Conservation (phyloP, 2,797 vertebrate genomes). For the Hapalemur alaotrensis region DNA sequence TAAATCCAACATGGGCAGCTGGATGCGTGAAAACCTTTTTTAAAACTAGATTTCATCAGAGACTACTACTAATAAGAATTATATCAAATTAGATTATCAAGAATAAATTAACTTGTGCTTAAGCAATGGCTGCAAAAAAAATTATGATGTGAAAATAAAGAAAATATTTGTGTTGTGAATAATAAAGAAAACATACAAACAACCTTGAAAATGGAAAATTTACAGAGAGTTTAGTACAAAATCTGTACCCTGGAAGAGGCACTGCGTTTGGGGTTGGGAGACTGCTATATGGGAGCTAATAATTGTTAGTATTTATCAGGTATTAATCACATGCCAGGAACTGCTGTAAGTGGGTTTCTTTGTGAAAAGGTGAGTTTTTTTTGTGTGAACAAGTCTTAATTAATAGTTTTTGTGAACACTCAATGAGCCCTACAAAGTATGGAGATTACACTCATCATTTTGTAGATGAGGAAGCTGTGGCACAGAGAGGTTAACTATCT, state of each 20-base stretch:
- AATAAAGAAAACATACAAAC: background rate
- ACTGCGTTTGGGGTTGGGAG: no score
- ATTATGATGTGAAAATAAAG: background rate
- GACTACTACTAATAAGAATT: background rate
- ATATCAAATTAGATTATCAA: slow-evolving; percentile 25
- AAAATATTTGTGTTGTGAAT: background rate
- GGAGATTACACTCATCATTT: background rate
- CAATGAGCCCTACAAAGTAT: background rate
- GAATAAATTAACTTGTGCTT: background rate
- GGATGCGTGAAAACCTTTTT: background rate
- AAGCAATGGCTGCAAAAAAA: slow-evolving; percentile 8
- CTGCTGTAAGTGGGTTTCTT: background rate
- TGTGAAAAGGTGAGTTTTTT: background rate
- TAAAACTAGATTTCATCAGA: background rate
- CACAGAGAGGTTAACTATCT: background rate
- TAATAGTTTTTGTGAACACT: background rate
- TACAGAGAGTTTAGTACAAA: background rate
- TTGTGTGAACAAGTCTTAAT: background rate
- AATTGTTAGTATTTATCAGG: background rate
- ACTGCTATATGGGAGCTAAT: background rate
- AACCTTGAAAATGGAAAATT: background rate
- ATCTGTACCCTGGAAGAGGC: background rate
- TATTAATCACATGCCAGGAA: background rate
- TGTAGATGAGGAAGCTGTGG: background rate
- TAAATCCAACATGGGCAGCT: background rate